A percentile compares a stretch with the other conserved stretches of the same genome.
Evolutionary conservation across 1,140 invertebrate species (phyloP).

Genomic region (Batillaria attramentaria): DNA sequence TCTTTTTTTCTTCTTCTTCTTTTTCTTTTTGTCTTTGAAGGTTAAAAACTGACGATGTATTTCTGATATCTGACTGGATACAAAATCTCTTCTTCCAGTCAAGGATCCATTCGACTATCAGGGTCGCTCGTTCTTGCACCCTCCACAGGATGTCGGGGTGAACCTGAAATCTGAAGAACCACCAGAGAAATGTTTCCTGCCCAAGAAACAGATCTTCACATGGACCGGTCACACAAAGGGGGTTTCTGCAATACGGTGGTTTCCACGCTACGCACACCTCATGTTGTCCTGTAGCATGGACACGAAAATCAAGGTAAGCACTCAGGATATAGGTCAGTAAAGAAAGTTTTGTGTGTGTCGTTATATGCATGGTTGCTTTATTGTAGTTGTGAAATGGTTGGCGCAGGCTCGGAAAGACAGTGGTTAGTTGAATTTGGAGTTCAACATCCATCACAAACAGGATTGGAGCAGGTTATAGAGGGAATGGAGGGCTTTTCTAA

Average conservation of each 20-base stretch:
- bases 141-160: slow-evolving; percentile 95
- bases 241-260: slow-evolving; percentile 96
- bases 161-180: slow-evolving; percentile 93
- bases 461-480: no score
- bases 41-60: no score
- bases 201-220: slow-evolving; percentile 96
- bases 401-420: no score
- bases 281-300: slow-evolving; percentile 98
- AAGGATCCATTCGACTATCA: slow-evolving; percentile 97
- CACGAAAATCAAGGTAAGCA: slow-evolving; percentile 87
- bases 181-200: slow-evolving; percentile 96
- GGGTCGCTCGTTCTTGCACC: slow-evolving; percentile 93
- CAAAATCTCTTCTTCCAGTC: slow-evolving; percentile 75
- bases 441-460: no score
- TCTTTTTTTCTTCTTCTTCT: no score
- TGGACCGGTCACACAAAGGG: slow-evolving; percentile 98
- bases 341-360: no score
- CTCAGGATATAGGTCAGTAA: background rate
- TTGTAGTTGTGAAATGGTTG: no score
- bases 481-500: no score
- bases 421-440: no score
- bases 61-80: no score
- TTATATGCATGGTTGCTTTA: no score
- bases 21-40: no score
- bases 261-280: slow-evolving; percentile 94